These are phyloP conservation scores for Oligia strigilis DNA, from an alignment of 2,888 invertebrate genomes.

Conservation along the genomic window DNA sequence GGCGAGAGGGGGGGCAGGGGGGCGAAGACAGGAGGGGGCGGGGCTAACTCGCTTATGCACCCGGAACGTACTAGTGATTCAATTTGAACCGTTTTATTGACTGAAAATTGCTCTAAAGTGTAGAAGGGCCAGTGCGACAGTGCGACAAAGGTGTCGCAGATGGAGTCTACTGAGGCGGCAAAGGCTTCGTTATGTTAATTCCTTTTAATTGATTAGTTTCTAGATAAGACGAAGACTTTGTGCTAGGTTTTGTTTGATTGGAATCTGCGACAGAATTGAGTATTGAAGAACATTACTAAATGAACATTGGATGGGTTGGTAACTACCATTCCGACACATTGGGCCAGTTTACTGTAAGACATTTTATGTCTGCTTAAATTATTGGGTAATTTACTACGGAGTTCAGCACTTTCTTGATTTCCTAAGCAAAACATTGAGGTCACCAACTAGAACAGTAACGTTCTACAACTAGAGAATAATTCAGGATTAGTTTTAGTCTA, in stretches of 20 bases:
- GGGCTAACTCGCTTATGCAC: constrained; percentile 72
- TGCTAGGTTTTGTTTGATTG: constrained; percentile 35
- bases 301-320: neutral
- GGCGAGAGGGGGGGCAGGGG: constrained; percentile 19
- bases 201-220: constrained; percentile 58
- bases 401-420: neutral
- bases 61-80: constrained; percentile 70
- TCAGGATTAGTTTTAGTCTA: neutral
- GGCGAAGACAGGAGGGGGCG: constrained; percentile 34
- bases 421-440: neutral
- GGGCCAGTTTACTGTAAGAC: neutral
- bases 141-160: constrained; percentile 62
- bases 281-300: neutral
- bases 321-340: neutral
- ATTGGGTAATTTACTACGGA: neutral
- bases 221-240: constrained; percentile 21
- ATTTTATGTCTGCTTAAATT: neutral
- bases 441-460: too few relatives aligned
- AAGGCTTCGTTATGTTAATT: constrained; percentile 59
- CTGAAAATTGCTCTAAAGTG: constrained; percentile 72
- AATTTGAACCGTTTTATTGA: constrained; percentile 74
- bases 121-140: constrained; percentile 54
- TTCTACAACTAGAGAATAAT: neutral
- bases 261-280: constrained; percentile 3
- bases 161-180: constrained; percentile 55